phyloP scores from a whole-genome alignment of 2,888 invertebrate species.

The Dryobotodes eremita region DNA sequence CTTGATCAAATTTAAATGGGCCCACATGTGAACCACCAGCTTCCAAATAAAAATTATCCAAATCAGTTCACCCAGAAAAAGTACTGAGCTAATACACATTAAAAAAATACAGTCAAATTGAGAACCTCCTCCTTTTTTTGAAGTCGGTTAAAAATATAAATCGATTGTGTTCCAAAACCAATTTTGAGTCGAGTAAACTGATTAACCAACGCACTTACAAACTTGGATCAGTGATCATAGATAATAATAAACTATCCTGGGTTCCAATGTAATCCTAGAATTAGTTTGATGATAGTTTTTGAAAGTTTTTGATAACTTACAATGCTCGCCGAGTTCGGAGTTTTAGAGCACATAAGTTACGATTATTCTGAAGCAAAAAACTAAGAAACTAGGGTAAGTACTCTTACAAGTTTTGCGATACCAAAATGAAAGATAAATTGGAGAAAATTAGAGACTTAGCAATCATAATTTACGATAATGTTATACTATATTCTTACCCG shows the following conservation, averaged over 20 bases:
- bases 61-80: too few species aligned
- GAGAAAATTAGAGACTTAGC: neutral
- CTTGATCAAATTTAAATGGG: too few species aligned
- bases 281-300: too few species aligned
- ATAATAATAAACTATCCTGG: neutral
- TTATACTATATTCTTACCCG: neutral
- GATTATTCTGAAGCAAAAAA: slow-evolving; percentile 16
- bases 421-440: slow-evolving; percentile 4
- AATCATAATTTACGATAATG: slow-evolving; percentile 1
- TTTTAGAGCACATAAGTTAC: slow-evolving; percentile 1
- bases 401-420: slow-evolving; percentile 1
- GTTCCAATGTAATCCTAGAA: neutral
- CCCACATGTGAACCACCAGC: too few species aligned
- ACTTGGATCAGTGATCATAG: neutral
- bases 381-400: slow-evolving; percentile 9
- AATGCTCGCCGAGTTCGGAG: neutral
- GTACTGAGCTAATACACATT: too few species aligned
- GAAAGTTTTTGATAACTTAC: slow-evolving; percentile 17
- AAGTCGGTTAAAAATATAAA: too few species aligned
- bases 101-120: too few species aligned
- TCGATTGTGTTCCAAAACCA: neutral
- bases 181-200: neutral
- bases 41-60: too few species aligned
- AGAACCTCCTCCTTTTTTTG: too few species aligned
- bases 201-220: neutral